Base-by-base conservation (phyloP, 2,888 invertebrate genomes). In the Melolontha melolontha region DNA sequence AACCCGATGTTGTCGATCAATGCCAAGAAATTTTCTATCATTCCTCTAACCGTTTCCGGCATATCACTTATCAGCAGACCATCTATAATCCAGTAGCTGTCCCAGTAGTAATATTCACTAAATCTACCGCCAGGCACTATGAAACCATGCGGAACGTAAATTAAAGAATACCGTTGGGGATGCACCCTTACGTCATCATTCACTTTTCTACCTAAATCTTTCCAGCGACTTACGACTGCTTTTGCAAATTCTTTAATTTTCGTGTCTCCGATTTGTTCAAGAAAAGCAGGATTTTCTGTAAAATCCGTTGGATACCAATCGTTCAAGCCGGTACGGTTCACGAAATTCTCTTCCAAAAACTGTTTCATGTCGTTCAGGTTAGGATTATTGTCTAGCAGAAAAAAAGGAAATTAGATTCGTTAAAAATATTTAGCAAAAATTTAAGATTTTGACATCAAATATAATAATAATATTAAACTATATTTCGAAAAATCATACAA, bases 51-150 rank as follows among this genome's bases (percentile, higher is more conserved):
- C 0, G 94, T 94, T 1, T 85, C 82, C 5, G 85, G 78, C 94
- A 95, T 94, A 70, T 90, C 92, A 69, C 91, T 91, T 6, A 91
- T 84, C 0, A 95, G 83, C 2, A 95, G 84, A 0, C 95, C 95
- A 78, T 92, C 90, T 42, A 95, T 86, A 59, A 93, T 92, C 94
- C 95, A 95, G 80, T 91, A 95, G 0, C 94, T 90, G 78, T 95
- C 95, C 95, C 95, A 95, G 79, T 95, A 95, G 80, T 94, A 95
- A 64, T 91, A 85, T 78, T 92, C 92, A 75, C 85, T 83, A 84
- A 95, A 88, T 80, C 95, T 77, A 71, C 95, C 88, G 73, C 93
- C 89, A 14, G 87, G 93, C 74, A 87, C 88, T 34, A 91, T 87
- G 71, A 91, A 91, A 88, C 67, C 85, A 83, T 57, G 89, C 83